Base-by-base conservation (phyloP, 2,797 vertebrate species). In the Acipenser oxyrinchus region DNA sequence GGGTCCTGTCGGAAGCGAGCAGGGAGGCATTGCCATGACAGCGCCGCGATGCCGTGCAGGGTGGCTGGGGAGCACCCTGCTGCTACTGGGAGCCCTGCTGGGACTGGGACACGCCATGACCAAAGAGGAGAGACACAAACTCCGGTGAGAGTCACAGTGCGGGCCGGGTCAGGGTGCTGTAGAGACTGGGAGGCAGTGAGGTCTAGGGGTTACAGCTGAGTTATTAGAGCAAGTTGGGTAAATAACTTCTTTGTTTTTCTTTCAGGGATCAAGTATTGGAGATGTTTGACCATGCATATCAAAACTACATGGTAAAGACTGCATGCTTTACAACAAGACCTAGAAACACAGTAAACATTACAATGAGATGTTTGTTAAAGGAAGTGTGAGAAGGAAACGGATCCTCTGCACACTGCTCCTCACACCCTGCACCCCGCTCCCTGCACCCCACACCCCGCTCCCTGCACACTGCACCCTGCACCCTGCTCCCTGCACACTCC, bases 261-360 rank as follows among this genome's bases (percentile, higher is more conserved):
- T 75, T 66, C 78, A 99, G 97, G 87, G 91, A 90, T 87, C 95
- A 99, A 91, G 97, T 99, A 75, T 83, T 98, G 73, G 97, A 99
- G 88, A 99, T 99, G 97, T 99, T 99, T 87, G 95, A 99, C 86
- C 97, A 99, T 75, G 97, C 97, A 37, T 99, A 95, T 80, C 92
- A 93, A 79, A 99, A 95, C 88, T 99, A 99, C 70, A 99, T 99
- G 97, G 97, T 98, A 87, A 90, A 93, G 86, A 73, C 37, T 37
- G 37, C 37, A 37, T 37, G 5, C 37, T 37, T 37, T 37, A 37
- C 37, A 4, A 37, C 37, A 37, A 37, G 37, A 37, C 37, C 5
- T 37, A 37, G 0, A 37, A 37, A 37, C 37, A 37, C 37, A 4
- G 37, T 37, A 4, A 5, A 37, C 37, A 37, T 37, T 37, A 37